phyloP scores from a whole-genome alignment of 2,888 invertebrate species.

The Acleris emargana region DNA sequence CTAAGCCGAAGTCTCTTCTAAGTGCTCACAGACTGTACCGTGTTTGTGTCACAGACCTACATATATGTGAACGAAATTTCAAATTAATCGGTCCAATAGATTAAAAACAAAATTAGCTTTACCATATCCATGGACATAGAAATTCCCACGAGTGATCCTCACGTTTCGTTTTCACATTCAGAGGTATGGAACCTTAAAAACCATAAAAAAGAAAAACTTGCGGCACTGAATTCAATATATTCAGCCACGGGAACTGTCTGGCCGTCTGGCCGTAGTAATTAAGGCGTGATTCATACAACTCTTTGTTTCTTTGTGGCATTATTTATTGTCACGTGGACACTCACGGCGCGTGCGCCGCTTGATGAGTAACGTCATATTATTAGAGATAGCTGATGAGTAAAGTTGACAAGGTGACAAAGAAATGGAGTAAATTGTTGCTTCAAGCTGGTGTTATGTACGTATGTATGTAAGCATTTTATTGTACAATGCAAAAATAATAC shows the following conservation, averaged over 20 bases:
- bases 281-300: constrained; percentile 53
- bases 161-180: too few relatives aligned
- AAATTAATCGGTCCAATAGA: too few relatives aligned
- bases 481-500: too few relatives aligned
- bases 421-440: background rate
- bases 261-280: constrained; percentile 47
- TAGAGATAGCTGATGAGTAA: constrained; percentile 8
- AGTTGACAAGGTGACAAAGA: background rate
- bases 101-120: too few relatives aligned
- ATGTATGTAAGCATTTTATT: too few relatives aligned
- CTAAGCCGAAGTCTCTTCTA: too few relatives aligned
- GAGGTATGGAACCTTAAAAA: background rate
- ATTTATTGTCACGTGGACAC: constrained; percentile 41
- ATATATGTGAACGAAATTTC: too few relatives aligned
- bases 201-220: background rate
- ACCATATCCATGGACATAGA: too few relatives aligned
- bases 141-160: too few relatives aligned
- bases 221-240: background rate
- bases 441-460: too few relatives aligned
- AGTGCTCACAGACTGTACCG: too few relatives aligned
- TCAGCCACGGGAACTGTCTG: constrained; percentile 13
- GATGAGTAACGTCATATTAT: constrained; percentile 1
- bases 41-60: too few relatives aligned
- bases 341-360: background rate
- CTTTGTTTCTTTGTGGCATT: constrained; percentile 52